A percentile compares a stretch with the other conserved stretches of the same genome.
Conservation (phyloP, 1,140 invertebrate species). For the Neodiprion virginianus region DNA sequence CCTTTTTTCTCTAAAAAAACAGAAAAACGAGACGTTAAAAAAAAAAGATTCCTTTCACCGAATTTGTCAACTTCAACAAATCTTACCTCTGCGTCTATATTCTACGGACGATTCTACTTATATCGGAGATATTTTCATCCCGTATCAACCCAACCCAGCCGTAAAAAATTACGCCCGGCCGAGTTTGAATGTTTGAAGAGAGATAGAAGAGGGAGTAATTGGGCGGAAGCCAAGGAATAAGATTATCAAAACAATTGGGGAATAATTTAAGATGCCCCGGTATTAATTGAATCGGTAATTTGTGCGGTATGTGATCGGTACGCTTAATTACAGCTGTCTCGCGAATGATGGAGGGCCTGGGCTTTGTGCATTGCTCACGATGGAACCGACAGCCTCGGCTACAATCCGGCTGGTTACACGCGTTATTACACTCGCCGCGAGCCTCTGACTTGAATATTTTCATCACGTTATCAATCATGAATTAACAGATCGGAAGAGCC, state of each 20-base stretch:
- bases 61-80: neutral
- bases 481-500: constrained; percentile 1
- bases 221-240: neutral
- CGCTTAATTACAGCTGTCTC: constrained; percentile 32
- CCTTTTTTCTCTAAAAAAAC: no score
- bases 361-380: neutral
- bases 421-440: neutral
- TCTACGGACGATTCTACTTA: neutral
- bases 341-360: constrained; percentile 16
- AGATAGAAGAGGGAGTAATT: neutral
- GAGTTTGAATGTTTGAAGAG: constrained; percentile 29
- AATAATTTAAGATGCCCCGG: constrained; percentile 5
- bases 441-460: constrained; percentile 10
- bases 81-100: neutral
- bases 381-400: neutral
- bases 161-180: constrained; percentile 1
- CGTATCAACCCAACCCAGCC: neutral
- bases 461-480: constrained; percentile 15
- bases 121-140: no score
- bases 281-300: constrained; percentile 40
- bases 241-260: constrained; percentile 15
- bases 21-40: neutral
- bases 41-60: neutral
- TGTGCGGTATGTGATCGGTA: constrained; percentile 22
- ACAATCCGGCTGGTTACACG: neutral